Evolutionary conservation across 2,888 invertebrate species (phyloP).

Genomic region (Pachydiplax longipennis): DNA sequence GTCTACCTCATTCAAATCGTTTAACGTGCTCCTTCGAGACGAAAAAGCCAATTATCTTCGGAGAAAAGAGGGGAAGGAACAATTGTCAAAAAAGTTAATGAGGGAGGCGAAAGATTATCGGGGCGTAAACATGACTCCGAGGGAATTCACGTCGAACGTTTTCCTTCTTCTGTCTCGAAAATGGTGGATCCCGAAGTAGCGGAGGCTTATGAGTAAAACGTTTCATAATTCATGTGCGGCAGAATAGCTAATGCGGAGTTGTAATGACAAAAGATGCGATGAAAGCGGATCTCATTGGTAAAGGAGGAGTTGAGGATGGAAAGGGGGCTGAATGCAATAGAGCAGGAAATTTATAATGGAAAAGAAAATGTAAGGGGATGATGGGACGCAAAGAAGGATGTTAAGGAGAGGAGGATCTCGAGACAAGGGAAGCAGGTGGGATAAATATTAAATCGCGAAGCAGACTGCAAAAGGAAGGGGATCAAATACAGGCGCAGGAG

Average conservation of each 20-base stretch:
- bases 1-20: no score
- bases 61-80: no score
- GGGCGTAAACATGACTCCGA: background rate
- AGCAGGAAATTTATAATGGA: background rate
- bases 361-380: background rate
- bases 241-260: slow-evolving; percentile 7
- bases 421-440: background rate
- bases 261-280: slow-evolving; percentile 28
- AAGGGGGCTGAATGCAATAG: background rate
- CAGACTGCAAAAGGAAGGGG: background rate
- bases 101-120: background rate
- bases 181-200: background rate
- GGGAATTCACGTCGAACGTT: background rate
- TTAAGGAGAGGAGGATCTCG: background rate
- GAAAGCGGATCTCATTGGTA: background rate
- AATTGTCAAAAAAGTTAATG: no score
- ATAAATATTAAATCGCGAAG: background rate
- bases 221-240: slow-evolving; percentile 28
- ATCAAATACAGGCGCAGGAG: background rate
- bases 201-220: background rate
- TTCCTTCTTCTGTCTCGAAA: background rate
- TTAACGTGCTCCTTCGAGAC: no score
- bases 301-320: background rate
- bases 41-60: no score
- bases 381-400: background rate